Evolutionary conservation across 1,140 invertebrate species (phyloP).

Genomic region (Drosophila cardini): DNA sequence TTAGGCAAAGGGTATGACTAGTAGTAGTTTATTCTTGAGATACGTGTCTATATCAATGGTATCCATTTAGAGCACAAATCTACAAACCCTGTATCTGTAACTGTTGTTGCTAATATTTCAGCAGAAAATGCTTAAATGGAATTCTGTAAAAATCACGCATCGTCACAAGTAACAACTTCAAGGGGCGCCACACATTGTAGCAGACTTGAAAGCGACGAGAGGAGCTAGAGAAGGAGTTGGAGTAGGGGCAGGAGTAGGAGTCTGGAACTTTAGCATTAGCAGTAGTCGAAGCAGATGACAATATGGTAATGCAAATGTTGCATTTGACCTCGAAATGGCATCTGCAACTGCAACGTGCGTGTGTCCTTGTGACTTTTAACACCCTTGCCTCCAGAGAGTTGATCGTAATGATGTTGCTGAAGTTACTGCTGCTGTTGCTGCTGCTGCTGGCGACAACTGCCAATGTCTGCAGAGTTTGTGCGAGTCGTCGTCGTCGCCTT

Average conservation of each 20-base stretch:
- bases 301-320: constrained; percentile 38
- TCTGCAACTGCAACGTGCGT: constrained; percentile 33
- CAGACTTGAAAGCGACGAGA: constrained; percentile 24
- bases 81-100: neutral
- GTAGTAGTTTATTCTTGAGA: neutral
- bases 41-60: too few relatives aligned
- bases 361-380: constrained; percentile 82
- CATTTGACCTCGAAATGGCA: constrained; percentile 43
- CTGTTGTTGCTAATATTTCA: constrained; percentile 21
- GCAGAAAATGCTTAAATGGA: constrained; percentile 19
- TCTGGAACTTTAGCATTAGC: neutral
- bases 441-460: constrained; percentile 25
- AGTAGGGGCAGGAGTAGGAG: neutral
- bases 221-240: neutral
- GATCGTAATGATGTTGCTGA: neutral
- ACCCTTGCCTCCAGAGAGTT: constrained; percentile 47
- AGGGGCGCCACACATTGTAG: constrained; percentile 69
- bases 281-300: constrained; percentile 41
- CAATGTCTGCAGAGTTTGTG: constrained; percentile 21
- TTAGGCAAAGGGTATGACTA: neutral
- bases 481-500: constrained; percentile 54
- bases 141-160: constrained; percentile 74
- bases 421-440: neutral
- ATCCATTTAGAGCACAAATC: neutral
- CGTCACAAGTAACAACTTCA: constrained; percentile 47